Evolutionary conservation across 1,140 invertebrate genomes (phyloP).

Genomic region (Solenopsis invicta): DNA sequence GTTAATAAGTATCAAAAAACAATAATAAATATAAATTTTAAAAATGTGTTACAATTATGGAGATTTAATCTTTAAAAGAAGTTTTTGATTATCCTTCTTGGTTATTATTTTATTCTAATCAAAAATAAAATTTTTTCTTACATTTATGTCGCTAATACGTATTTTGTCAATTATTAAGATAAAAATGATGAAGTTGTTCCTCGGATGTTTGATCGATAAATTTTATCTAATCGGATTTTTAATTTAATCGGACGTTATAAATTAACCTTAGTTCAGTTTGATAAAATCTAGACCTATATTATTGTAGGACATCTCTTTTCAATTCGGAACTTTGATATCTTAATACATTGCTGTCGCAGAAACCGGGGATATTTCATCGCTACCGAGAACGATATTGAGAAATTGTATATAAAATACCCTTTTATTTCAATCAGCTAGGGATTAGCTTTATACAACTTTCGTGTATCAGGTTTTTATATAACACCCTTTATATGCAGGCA

Average conservation of each 20-base stretch:
- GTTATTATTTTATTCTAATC: not conserved
- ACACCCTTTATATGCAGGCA: conserved; percentile 31
- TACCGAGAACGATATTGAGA: conserved; percentile 10
- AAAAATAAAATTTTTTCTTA: not conserved
- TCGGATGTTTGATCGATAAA: not conserved
- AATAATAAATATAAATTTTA: not conserved
- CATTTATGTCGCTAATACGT: not conserved
- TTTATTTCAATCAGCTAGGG: conserved; percentile 50
- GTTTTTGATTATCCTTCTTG: not conserved
- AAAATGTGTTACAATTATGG: not conserved
- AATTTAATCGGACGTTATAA: conserved; percentile 20
- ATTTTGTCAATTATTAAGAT: conserved; percentile 17
- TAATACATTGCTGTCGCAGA: not conserved
- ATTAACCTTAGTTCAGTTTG: not conserved
- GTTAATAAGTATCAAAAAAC: not conserved
- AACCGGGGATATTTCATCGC: not conserved
- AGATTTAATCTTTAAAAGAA: not conserved
- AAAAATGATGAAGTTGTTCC: not conserved
- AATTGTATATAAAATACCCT: conserved; percentile 37
- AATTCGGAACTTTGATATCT: conserved; percentile 18
- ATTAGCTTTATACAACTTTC: conserved; percentile 51
- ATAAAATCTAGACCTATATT: not conserved
- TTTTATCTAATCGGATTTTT: conserved; percentile 24
- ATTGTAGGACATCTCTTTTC: not conserved
- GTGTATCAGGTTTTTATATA: conserved; percentile 58